Evolutionary conservation across 2,888 invertebrate species (phyloP).

Genomic region (Criorhina ranunculi): DNA sequence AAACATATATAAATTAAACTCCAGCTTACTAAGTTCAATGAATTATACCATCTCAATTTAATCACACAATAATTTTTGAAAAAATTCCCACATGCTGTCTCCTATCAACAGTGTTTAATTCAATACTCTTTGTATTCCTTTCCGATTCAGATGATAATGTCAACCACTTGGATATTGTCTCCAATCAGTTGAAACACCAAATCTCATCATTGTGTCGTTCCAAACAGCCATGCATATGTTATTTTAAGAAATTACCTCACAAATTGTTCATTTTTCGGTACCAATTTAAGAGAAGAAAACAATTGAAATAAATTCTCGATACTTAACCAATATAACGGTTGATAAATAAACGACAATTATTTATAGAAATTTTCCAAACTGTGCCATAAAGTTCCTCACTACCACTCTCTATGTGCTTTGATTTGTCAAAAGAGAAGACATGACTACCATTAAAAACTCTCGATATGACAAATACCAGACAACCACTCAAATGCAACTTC

Average conservation of each 20-base stretch:
- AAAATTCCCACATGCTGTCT: no score
- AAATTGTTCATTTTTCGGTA: conserved; percentile 18
- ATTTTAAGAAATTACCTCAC: conserved; percentile 63
- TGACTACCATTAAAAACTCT: conserved; percentile 15
- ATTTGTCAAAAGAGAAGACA: conserved; percentile 28
- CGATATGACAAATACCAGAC: conserved; percentile 42
- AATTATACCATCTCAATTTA: no score
- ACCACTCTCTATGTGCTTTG: conserved; percentile 1
- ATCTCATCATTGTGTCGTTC: neutral
- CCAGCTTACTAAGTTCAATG: no score
- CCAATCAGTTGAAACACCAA: conserved; percentile 15
- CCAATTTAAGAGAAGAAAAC: conserved; percentile 10
- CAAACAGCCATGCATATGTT: neutral
- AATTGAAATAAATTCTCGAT: conserved; percentile 51
- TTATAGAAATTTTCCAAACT: conserved; percentile 21
- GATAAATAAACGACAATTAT: conserved; percentile 34
- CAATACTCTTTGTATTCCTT: no score
- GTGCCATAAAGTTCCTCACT: conserved; percentile 36
- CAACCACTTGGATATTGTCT: neutral
- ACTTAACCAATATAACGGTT: conserved; percentile 53
- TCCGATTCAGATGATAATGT: no score
- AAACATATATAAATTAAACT: no score
- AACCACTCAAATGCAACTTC: conserved; percentile 30
- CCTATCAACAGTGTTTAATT: no score
- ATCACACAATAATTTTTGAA: no score